Conservation (phyloP, 2,797 vertebrate species). For the Rhinichthys osculus region DNA sequence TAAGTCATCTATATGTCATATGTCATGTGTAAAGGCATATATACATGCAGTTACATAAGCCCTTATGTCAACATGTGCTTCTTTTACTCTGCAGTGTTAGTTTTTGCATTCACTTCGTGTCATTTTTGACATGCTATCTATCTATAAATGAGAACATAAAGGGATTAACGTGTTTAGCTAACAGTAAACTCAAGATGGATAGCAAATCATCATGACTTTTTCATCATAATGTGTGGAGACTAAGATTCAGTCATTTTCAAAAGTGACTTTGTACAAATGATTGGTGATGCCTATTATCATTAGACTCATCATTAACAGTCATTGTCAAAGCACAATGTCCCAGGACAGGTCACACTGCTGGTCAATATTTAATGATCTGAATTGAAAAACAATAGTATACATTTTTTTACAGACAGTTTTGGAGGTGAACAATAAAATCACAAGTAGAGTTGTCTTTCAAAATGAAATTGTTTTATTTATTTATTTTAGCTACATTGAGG, state of each 20-base stretch:
- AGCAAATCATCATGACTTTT: background rate
- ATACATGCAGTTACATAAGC: background rate
- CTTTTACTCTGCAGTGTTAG: background rate
- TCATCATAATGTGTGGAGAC: background rate
- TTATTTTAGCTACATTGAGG: background rate
- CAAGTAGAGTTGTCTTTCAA: background rate
- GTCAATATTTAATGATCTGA: background rate
- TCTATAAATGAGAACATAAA: background rate
- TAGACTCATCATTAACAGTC: constrained; percentile 1
- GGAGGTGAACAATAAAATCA: background rate
- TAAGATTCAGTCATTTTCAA: background rate
- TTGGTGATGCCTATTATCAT: background rate
- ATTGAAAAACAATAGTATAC: background rate
- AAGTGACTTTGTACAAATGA: background rate
- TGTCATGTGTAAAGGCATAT: background rate
- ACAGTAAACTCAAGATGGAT: background rate
- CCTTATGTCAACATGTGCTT: background rate
- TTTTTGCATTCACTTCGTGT: background rate
- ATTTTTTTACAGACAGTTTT: background rate
- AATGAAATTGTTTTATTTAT: background rate
- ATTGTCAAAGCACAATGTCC: background rate
- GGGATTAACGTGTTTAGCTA: background rate
- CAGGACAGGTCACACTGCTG: background rate
- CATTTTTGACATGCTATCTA: background rate
- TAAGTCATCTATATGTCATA: background rate